Base-by-base conservation (phyloP, 2,113 vertebrate species). In the Xiphias gladius region DNA sequence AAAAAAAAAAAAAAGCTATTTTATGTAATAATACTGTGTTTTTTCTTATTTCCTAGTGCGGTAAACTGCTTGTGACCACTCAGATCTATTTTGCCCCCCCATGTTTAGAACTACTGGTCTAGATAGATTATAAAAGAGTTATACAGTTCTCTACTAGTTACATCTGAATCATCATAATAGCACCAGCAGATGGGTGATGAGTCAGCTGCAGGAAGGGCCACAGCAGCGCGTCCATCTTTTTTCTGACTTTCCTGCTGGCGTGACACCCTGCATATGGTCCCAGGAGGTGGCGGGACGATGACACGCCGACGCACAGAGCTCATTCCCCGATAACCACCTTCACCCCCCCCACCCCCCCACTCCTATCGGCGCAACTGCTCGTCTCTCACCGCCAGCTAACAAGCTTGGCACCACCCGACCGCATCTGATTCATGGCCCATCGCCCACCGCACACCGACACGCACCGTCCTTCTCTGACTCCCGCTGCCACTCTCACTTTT, bases 201-300 rank as follows among this genome's bases (percentile, higher is more conserved):
- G 28, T 86, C 87, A 57, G 43, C 24, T 26, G 62, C 74, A 73
- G 61, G 78, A 85, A 71, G 77, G 39, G 16, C 1, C 73, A 8
- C 75, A 41, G 80, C 1, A 58, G 48, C n/a, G 54, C 7, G 17
- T 73, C 50, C 20, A 7, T 20, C 37, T 39, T 55, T 35, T 77
- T 59, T 30, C 67, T 55, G 43, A 26, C 14, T 13, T 43, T 48
- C 57, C 54, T 54, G 41, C 43, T 73, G 66, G 32, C 16, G 9
- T 58, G 58, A 59, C 48, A 11, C 46, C 62, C 79, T 54, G 58
- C 55, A 63, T 80, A 59, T 59, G 77, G 22, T 77, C 61, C 57
- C 75, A 87, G 74, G 30, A 52, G 72, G 39, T 9, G 52, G 77
- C 13, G 52, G 77, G 76, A 70, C 6, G 48, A 71, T 13, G 59